phyloP scores from a whole-genome alignment of 2,797 vertebrate genomes.

The Apodemus agrarius region DNA sequence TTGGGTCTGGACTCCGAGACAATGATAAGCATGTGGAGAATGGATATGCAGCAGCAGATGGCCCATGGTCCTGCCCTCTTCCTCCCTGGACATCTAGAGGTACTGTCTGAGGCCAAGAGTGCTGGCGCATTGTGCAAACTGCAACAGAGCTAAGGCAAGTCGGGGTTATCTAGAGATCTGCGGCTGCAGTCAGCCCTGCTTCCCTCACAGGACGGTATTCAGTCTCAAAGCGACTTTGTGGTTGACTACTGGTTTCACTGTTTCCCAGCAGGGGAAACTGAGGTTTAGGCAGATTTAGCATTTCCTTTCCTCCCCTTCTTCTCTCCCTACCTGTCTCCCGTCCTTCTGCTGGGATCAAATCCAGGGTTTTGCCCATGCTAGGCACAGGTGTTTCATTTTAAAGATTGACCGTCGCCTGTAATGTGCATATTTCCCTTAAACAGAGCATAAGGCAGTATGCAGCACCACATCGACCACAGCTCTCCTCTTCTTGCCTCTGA shows the following conservation, averaged over 20 bases:
- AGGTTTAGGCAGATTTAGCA: background rate
- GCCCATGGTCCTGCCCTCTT: background rate
- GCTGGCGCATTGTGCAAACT: background rate
- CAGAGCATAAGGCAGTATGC: background rate
- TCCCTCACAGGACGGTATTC: background rate
- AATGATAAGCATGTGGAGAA: too few relatives aligned
- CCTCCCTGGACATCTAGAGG: background rate
- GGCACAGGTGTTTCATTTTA: background rate
- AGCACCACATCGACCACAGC: background rate
- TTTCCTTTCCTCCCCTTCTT: background rate
- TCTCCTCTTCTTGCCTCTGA: background rate
- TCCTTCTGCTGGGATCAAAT: background rate
- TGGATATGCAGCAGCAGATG: background rate
- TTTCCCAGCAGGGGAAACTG: constrained; percentile 36
- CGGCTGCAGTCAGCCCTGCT: rapidly evolving
- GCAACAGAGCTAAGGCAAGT: background rate
- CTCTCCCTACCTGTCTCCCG: background rate
- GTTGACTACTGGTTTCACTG: background rate
- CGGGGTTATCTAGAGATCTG: background rate
- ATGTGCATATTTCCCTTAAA: background rate
- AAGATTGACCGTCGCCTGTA: background rate
- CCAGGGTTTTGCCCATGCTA: background rate
- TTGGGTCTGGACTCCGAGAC: background rate
- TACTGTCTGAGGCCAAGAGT: background rate
- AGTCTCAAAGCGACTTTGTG: background rate